These are phyloP conservation scores for Acleris cristana DNA, from an alignment of 2,888 invertebrate species.

Conservation along the genomic window DNA sequence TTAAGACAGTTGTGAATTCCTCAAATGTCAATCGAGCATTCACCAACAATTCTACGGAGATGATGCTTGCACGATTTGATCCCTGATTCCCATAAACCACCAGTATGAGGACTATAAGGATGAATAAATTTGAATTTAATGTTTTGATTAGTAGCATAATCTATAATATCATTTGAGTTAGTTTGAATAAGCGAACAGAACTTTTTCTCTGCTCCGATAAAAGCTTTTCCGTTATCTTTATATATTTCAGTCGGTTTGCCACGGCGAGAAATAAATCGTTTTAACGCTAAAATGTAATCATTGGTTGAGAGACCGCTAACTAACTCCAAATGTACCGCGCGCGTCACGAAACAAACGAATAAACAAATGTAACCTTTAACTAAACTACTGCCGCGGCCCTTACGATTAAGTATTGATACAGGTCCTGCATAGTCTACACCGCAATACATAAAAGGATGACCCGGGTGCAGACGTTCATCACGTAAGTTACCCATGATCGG, in stretches of 20 bases:
- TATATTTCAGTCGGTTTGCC: too few species aligned
- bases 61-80: background rate
- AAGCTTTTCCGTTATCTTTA: background rate
- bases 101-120: background rate
- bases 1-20: conserved; percentile 2
- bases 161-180: background rate
- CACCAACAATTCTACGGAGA: background rate
- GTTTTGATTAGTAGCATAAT: background rate
- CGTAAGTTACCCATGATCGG: background rate
- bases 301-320: too few species aligned
- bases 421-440: background rate
- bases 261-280: too few species aligned
- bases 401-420: background rate
- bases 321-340: background rate
- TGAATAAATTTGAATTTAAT: background rate
- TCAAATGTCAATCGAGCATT: conserved; percentile 7
- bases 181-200: background rate
- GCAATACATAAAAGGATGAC: background rate
- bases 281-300: too few species aligned
- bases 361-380: conserved; percentile 1
- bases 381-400: background rate
- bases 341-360: conserved; percentile 9
- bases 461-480: background rate
- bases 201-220: background rate
- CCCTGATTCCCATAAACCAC: too few species aligned